phyloP scores from a whole-genome alignment of 2,888 invertebrate species.

The Meta bourneti region DNA sequence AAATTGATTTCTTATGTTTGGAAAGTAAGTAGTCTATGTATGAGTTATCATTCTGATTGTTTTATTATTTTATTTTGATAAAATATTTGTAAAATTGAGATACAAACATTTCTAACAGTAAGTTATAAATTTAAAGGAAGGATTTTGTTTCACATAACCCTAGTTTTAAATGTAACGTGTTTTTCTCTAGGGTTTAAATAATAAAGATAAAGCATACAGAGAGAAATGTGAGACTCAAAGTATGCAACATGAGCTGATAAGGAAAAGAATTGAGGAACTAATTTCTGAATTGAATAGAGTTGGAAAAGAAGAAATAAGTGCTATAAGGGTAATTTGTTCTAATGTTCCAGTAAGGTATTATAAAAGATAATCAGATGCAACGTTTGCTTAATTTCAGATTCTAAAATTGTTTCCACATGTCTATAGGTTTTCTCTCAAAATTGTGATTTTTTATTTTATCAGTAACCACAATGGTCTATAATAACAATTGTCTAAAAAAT shows the following conservation, averaged over 20 bases:
- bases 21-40: no score
- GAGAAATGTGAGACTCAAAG: constrained; percentile 53
- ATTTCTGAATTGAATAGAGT: constrained; percentile 60
- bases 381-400: background rate
- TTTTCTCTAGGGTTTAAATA: constrained; percentile 26
- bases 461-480: no score
- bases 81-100: background rate
- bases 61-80: background rate
- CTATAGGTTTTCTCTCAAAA: no score
- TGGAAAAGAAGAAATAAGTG: constrained; percentile 59
- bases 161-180: background rate
- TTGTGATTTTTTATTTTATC: no score
- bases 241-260: constrained; percentile 28
- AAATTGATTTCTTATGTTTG: no score
- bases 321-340: constrained; percentile 34
- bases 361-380: background rate
- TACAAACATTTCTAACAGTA: background rate
- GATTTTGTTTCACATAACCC: background rate
- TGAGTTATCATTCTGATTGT: no score
- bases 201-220: constrained; percentile 33
- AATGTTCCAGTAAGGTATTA: background rate
- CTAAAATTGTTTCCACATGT: no score
- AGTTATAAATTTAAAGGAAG: background rate
- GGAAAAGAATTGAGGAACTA: constrained; percentile 47
- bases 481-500: no score